A percentile compares a stretch with the other conserved stretches of the same genome.
Conservation (phyloP, 1,140 invertebrate species). For the Bombus superbus region DNA sequence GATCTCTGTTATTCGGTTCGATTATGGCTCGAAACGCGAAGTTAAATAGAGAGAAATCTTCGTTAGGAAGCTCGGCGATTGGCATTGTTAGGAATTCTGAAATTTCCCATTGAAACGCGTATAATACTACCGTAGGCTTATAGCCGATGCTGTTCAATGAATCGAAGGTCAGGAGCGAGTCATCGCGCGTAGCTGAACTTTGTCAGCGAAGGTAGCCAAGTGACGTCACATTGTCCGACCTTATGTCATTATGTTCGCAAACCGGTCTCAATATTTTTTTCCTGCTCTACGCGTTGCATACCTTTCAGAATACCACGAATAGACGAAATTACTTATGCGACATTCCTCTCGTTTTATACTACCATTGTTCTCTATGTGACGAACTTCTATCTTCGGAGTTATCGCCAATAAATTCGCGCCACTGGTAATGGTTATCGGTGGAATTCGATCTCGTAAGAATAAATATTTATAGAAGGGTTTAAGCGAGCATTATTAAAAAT, state of each 20-base stretch:
- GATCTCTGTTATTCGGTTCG: not conserved
- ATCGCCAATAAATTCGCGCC: not conserved
- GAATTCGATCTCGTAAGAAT: too few species aligned
- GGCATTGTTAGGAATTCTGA: not conserved
- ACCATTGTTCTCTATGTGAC: not conserved
- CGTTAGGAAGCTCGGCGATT: not conserved
- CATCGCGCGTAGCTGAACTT: conserved; percentile 52
- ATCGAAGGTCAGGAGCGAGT: conserved; percentile 52
- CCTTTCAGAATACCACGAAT: not conserved
- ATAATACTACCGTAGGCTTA: not conserved
- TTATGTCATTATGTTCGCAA: conserved; percentile 49
- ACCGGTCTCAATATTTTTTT: conserved; percentile 31
- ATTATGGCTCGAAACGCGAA: not conserved
- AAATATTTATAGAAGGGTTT: too few species aligned
- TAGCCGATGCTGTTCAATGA: conserved; percentile 6
- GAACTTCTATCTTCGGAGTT: not conserved
- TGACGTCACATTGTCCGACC: conserved; percentile 49
- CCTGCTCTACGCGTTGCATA: not conserved
- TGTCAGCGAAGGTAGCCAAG: conserved; percentile 32
- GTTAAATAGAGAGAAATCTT: not conserved
- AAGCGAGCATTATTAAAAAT: not conserved
- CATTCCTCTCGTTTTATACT: not conserved
- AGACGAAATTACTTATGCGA: conserved; percentile 9
- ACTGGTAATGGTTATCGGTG: not conserved
- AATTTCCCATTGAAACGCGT: not conserved